Percentiles rank a stretch among this genome's conserved stretches.
Conservation (phyloP, 2,797 vertebrate genomes). For the Labroides dimidiatus region DNA sequence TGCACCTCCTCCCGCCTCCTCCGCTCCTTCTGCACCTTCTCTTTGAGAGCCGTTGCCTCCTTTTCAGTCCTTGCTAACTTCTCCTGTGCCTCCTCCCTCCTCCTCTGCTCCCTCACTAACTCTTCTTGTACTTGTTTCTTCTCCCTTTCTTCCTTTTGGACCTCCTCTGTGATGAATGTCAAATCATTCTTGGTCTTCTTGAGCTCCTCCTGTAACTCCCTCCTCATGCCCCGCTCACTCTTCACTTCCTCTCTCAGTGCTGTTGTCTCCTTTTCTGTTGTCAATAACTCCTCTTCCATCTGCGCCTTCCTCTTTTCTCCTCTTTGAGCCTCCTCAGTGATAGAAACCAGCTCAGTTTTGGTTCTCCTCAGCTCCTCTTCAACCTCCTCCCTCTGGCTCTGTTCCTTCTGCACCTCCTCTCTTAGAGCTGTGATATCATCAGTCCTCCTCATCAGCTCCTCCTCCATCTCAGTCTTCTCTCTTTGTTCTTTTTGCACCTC, state of each 20-base stretch:
- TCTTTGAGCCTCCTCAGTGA: slow-evolving; percentile 40
- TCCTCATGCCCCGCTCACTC: background rate
- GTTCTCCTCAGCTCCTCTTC: background rate
- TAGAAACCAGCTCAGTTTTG: slow-evolving; percentile 7
- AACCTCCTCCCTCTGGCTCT: background rate
- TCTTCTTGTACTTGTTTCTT: slow-evolving; percentile 17
- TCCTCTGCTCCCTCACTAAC: background rate
- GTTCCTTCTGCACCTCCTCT: background rate
- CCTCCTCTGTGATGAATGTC: slow-evolving; percentile 30
- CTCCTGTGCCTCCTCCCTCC: background rate
- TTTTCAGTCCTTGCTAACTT: background rate
- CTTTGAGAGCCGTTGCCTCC: slow-evolving; percentile 5
- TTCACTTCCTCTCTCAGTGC: slow-evolving; percentile 4
- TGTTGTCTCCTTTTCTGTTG: background rate
- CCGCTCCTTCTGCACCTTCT: slow-evolving; percentile 25
- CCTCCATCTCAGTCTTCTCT: background rate
- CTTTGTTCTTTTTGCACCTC: background rate
- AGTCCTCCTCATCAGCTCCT: background rate
- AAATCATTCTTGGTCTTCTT: slow-evolving; percentile 22
- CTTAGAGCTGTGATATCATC: background rate
- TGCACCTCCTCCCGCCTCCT: slow-evolving; percentile 12
- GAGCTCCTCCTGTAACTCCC: slow-evolving; percentile 19
- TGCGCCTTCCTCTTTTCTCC: background rate
- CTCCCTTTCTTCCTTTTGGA: slow-evolving; percentile 45
- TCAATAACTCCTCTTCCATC: background rate